A percentile compares a stretch with the other conserved stretches of the same genome.
Conservation (phyloP, 1,140 invertebrate genomes). For the Asbolus verrucosus region DNA sequence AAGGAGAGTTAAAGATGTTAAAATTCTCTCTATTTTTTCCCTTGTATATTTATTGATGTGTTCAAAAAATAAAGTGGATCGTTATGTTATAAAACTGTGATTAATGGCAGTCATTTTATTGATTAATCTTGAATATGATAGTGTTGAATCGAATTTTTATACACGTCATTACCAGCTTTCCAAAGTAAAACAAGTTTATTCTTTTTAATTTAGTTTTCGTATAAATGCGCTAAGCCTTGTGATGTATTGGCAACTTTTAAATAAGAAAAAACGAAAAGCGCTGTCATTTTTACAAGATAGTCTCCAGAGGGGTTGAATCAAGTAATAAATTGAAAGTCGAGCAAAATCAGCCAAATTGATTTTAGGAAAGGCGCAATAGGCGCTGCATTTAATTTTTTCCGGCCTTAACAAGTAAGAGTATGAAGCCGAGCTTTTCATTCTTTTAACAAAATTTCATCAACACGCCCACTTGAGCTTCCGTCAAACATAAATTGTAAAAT, state of each 20-base stretch:
- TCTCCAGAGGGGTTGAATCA: conserved; percentile 17
- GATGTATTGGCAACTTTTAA: conserved; percentile 19
- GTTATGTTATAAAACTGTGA: neutral
- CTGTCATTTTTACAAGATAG: conserved; percentile 35
- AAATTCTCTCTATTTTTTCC: too few species aligned
- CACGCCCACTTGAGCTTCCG: too few species aligned
- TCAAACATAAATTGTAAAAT: too few species aligned
- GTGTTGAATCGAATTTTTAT: neutral
- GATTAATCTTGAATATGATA: conserved; percentile 2
- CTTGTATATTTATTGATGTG: too few species aligned
- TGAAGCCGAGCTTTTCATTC: too few species aligned
- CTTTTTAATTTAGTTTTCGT: conserved; percentile 15
- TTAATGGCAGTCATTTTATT: conserved; percentile 9
- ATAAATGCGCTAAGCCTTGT: neutral
- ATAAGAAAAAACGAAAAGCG: conserved; percentile 18
- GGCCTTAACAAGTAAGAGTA: too few species aligned
- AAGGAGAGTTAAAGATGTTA: too few species aligned
- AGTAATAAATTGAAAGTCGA: conserved; percentile 28
- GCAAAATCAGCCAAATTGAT: conserved; percentile 25
- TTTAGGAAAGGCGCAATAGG: conserved; percentile 17
- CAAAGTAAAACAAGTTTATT: conserved; percentile 5
- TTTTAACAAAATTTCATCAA: too few species aligned
- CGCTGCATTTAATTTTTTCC: too few species aligned
- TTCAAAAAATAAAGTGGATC: neutral
- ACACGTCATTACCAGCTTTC: neutral